A percentile compares a stretch with the other conserved stretches of the same genome.
These are phyloP conservation scores for Polydesmus complanatus DNA, from an alignment of 2,888 invertebrate genomes.

Conservation along the genomic window DNA sequence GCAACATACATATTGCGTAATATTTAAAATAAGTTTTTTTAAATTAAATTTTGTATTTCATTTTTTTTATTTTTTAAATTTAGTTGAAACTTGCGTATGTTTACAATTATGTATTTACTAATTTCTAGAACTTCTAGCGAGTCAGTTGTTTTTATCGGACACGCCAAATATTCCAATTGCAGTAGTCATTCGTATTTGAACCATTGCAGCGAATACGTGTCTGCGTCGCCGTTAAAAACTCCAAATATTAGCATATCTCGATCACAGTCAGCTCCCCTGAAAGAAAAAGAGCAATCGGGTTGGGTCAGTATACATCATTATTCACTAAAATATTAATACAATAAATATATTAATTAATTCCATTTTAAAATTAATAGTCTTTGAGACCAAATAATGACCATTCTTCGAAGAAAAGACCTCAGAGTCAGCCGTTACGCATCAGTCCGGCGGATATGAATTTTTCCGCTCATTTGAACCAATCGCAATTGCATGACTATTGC, in stretches of 20 bases:
- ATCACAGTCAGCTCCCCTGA: constrained; percentile 17
- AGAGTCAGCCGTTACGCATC: constrained; percentile 11
- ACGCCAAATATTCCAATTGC: neutral
- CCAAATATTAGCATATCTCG: constrained; percentile 10
- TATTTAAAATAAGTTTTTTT: too few relatives aligned
- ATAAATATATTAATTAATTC: too few relatives aligned
- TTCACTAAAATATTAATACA: neutral
- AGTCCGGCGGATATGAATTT: constrained; percentile 8
- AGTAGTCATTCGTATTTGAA: neutral
- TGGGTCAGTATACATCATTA: neutral
- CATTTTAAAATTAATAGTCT: too few relatives aligned
- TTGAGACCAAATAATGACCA: neutral
- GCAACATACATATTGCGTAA: neutral
- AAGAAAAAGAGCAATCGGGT: constrained; percentile 9
- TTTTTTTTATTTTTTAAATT: too few relatives aligned
- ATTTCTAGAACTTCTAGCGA: constrained; percentile 6
- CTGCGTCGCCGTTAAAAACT: neutral
- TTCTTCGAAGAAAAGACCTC: constrained; percentile 12
- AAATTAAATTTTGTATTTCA: too few relatives aligned
- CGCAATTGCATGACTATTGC: neutral
- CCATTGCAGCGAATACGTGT: neutral
- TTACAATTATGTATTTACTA: neutral
- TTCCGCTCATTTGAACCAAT: neutral
- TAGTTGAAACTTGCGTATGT: neutral
- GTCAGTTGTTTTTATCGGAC: constrained; percentile 8